Percentiles rank a stretch among this genome's conserved stretches.
Evolutionary conservation across 2,888 invertebrate species (phyloP).

Genomic region (Crocallis elinguaria): DNA sequence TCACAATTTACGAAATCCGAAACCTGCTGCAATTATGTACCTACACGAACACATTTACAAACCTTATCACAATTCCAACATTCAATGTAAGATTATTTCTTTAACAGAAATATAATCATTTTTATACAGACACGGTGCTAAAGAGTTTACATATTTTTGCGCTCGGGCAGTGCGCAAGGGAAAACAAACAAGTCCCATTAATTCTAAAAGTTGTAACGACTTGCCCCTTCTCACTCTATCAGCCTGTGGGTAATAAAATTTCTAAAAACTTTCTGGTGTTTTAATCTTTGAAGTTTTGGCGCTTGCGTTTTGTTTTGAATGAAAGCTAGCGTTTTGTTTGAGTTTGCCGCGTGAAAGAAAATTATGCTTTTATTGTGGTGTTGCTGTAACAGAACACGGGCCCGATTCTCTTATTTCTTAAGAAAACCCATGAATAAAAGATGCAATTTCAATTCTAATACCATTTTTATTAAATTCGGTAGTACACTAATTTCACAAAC

Average conservation of each 20-base stretch:
- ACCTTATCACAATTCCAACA: not conserved
- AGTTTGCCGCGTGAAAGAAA: not conserved
- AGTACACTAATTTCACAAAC: too few species aligned
- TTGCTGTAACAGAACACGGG: too few species aligned
- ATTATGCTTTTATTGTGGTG: too few species aligned
- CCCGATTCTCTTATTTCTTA: too few species aligned
- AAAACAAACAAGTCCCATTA: constrained; percentile 45
- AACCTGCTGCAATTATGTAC: constrained; percentile 28
- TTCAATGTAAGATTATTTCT: not conserved
- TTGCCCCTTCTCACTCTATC: constrained; percentile 42
- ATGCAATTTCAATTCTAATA: too few species aligned
- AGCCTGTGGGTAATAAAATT: constrained; percentile 40
- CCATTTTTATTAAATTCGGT: too few species aligned
- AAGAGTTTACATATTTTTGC: constrained; percentile 25
- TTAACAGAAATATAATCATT: not conserved
- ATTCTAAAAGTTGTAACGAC: constrained; percentile 41
- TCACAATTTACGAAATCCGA: constrained; percentile 23
- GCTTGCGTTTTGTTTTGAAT: constrained; percentile 24
- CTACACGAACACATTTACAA: not conserved
- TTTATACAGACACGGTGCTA: constrained; percentile 16
- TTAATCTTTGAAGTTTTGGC: constrained; percentile 34
- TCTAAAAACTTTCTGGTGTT: constrained; percentile 37
- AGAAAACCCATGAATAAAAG: too few species aligned
- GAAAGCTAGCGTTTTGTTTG: constrained; percentile 18
- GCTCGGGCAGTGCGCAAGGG: constrained; percentile 7